phyloP scores from a whole-genome alignment of 2,888 invertebrate species.

The Thyatira batis region DNA sequence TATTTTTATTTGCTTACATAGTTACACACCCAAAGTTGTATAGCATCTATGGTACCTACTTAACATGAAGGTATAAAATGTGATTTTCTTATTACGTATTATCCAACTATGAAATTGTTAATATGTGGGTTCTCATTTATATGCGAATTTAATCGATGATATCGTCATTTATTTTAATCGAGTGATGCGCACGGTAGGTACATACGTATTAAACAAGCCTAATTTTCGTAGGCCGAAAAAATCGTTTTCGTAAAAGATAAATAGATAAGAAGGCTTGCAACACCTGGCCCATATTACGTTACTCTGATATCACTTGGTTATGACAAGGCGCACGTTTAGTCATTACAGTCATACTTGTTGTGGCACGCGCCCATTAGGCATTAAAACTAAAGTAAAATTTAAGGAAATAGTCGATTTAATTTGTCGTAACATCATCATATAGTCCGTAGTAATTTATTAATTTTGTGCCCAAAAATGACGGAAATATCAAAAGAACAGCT shows the following conservation, averaged over 20 bases:
- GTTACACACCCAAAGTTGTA: neutral
- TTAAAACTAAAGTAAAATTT: too few relatives aligned
- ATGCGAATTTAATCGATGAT: too few relatives aligned
- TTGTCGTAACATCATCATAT: neutral
- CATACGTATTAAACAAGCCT: conserved; percentile 11
- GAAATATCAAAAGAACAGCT: conserved; percentile 51
- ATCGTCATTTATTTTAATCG: too few relatives aligned
- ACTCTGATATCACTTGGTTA: conserved; percentile 50
- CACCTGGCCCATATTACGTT: conserved; percentile 64
- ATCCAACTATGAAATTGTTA: too few relatives aligned
- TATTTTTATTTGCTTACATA: neutral
- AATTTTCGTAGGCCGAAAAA: conserved; percentile 11
- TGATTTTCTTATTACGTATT: too few relatives aligned
- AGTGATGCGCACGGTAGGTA: too few relatives aligned
- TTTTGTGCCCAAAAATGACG: conserved; percentile 42
- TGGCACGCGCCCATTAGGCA: conserved; percentile 36
- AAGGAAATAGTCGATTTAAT: too few relatives aligned
- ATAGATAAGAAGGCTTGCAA: conserved; percentile 57
- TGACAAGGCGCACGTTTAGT: conserved; percentile 58
- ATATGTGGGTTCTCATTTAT: too few relatives aligned
- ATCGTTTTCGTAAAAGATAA: conserved; percentile 32
- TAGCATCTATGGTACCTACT: neutral
- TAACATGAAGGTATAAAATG: too few relatives aligned
- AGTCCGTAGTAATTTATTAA: neutral
- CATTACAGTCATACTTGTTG: conserved; percentile 49